Evolutionary conservation across 2,797 vertebrate species (phyloP).

Genomic region (Limosa lapponica): DNA sequence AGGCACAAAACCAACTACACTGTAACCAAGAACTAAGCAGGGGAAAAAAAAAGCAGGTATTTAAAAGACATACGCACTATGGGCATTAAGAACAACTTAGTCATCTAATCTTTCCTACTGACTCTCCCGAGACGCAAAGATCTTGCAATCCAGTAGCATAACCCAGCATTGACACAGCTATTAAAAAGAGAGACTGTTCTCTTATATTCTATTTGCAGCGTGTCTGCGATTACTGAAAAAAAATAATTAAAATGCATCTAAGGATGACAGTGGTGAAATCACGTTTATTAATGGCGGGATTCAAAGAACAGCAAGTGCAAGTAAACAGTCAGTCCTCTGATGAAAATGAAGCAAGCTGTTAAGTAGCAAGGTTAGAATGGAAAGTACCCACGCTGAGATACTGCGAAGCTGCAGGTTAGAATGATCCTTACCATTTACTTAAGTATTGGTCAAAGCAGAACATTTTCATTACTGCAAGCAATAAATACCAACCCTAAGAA

Average conservation of each 20-base stretch:
- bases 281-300: neutral
- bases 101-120: neutral
- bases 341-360: neutral
- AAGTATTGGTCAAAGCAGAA: neutral
- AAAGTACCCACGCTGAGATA: neutral
- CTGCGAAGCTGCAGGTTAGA: neutral
- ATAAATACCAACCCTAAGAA: constrained; percentile 54
- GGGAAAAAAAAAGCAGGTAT: rapidly evolving
- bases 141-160: neutral
- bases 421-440: neutral
- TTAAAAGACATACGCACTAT: neutral
- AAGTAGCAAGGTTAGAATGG: constrained; percentile 7
- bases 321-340: neutral
- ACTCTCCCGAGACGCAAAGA: neutral
- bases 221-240: neutral
- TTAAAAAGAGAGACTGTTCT: neutral
- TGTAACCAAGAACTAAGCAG: neutral
- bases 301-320: neutral
- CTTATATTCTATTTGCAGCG: neutral
- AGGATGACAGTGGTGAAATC: neutral
- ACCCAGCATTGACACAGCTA: neutral
- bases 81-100: neutral
- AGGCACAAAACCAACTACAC: neutral
- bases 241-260: neutral
- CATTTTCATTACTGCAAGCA: neutral